A percentile compares a stretch with the other conserved stretches of the same genome.
Conservation (phyloP, 2,888 invertebrate species). For the Ctena decussata region DNA sequence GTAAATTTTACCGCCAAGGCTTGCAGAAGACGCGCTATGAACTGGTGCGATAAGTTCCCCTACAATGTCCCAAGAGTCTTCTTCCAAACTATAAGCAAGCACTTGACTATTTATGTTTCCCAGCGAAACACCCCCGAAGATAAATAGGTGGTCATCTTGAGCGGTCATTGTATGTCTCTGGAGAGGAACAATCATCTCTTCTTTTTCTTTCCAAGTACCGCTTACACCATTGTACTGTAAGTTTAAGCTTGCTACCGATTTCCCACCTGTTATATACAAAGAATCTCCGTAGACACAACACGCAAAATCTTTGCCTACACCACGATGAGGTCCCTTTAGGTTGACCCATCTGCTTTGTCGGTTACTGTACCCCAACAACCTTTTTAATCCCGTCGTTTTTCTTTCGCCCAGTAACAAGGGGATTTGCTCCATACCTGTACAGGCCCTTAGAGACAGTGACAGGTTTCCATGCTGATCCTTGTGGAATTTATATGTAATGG, state of each 20-base stretch:
- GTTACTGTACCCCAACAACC: not conserved
- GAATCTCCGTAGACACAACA: not conserved
- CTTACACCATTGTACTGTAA: not conserved
- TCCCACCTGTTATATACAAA: not conserved
- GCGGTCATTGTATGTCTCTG: constrained; percentile 34
- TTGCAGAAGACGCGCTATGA: constrained; percentile 42
- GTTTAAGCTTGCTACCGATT: not conserved
- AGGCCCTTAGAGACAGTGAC: constrained; percentile 36
- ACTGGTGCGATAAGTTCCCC: constrained; percentile 50
- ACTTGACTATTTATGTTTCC: constrained; percentile 29
- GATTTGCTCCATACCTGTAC: constrained; percentile 33
- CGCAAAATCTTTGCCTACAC: not conserved
- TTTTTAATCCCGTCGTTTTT: not conserved
- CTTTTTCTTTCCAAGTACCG: not conserved
- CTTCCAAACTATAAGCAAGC: constrained; percentile 25
- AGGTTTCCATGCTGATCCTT: constrained; percentile 31
- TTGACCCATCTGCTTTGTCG: not conserved
- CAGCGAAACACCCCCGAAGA: not conserved
- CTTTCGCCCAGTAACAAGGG: constrained; percentile 8
- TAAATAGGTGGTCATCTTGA: not conserved
- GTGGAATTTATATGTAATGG: constrained; percentile 33
- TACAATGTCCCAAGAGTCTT: constrained; percentile 32
- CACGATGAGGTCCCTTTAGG: not conserved
- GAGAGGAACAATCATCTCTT: constrained; percentile 8
- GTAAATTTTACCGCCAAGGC: constrained; percentile 36